phyloP scores from a whole-genome alignment of 1,140 invertebrate genomes.

The Drosophila kanapiae region DNA sequence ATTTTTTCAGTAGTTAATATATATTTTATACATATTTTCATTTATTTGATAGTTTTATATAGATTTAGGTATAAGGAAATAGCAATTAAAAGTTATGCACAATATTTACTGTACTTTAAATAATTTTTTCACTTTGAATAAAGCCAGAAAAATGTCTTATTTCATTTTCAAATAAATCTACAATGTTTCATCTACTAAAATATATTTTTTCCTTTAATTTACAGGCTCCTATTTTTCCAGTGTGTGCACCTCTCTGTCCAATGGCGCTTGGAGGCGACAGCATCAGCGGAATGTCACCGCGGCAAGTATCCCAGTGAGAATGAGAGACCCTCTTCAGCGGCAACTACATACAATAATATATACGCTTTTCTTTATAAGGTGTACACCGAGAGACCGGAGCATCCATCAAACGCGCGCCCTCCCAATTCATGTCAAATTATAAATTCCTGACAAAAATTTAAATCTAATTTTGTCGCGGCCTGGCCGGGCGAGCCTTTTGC shows the following conservation, averaged over 20 bases:
- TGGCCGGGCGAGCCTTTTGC: background rate
- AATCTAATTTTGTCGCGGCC: constrained; percentile 68
- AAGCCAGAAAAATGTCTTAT: no score
- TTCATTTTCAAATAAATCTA: background rate
- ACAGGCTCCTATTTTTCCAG: background rate
- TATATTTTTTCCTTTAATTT: background rate
- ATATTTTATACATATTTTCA: background rate
- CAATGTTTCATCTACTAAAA: background rate
- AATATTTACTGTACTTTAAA: background rate
- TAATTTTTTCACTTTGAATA: background rate
- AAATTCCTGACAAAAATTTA: constrained; percentile 72
- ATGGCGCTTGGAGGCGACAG: constrained; percentile 43
- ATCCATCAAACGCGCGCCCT: constrained; percentile 73
- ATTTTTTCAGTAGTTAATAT: background rate
- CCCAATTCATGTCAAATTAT: constrained; percentile 68
- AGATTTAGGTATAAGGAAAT: background rate
- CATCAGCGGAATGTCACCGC: constrained; percentile 43
- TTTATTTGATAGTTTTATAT: no score
- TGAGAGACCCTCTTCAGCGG: constrained; percentile 28
- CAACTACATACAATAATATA: constrained; percentile 11
- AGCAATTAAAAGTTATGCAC: background rate
- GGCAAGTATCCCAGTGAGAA: constrained; percentile 27
- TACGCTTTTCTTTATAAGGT: constrained; percentile 10
- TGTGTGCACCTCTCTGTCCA: background rate
- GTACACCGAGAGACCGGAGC: constrained; percentile 16